Evolutionary conservation across 2,113 vertebrate species (phyloP).

Genomic region (Antigone vipio): DNA sequence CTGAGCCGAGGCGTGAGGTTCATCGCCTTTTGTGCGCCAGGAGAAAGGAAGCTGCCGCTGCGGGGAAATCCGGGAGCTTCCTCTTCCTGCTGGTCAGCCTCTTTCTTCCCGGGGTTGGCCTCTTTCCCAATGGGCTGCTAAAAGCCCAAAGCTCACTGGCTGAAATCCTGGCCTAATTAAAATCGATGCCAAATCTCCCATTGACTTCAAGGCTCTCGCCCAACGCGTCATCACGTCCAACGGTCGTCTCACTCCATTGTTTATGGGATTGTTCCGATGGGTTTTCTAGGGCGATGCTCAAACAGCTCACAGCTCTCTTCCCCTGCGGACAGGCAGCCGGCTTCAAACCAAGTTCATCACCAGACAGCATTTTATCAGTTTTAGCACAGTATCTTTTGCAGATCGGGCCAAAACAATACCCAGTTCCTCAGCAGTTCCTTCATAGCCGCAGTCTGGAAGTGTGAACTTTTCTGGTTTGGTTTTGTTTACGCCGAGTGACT

Average conservation of each 20-base stretch:
- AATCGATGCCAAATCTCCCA: slow-evolving; percentile 26
- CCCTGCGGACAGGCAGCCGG: not conserved
- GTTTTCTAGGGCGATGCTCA: not conserved
- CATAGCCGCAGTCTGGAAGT: not conserved
- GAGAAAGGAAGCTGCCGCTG: not conserved
- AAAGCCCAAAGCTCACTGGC: slow-evolving; percentile 43
- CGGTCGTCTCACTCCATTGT: not conserved
- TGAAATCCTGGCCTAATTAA: slow-evolving; percentile 63
- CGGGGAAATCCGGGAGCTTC: slow-evolving; percentile 3
- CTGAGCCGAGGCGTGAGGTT: not conserved
- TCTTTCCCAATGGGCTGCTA: slow-evolving; percentile 21
- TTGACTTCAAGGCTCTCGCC: slow-evolving; percentile 26
- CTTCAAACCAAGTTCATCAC: not conserved
- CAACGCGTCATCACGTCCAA: not conserved
- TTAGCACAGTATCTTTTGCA: not conserved
- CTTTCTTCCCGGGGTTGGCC: not conserved
- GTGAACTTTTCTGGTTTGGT: not conserved
- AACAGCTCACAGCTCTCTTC: not conserved
- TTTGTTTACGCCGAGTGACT: accelerated
- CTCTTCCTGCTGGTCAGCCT: slow-evolving; percentile 49
- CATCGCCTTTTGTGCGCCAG: not conserved
- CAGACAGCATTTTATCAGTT: not conserved
- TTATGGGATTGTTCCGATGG: not conserved
- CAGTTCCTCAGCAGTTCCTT: not conserved
- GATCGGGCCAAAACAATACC: not conserved